These are phyloP conservation scores for Tiphia femorata DNA, from an alignment of 2,888 invertebrate species.

Conservation along the genomic window DNA sequence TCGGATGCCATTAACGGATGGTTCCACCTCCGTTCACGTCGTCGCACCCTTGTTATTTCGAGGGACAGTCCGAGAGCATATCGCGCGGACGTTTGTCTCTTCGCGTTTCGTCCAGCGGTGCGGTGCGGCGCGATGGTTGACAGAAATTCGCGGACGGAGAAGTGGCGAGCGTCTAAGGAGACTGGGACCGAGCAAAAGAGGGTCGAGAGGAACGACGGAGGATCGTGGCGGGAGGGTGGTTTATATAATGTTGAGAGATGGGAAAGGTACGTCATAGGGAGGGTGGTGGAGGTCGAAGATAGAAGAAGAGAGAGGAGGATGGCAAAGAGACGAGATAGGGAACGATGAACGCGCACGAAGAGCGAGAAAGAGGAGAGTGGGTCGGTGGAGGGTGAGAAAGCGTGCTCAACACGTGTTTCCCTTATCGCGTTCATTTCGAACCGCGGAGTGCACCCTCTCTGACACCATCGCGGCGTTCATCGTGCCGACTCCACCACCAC, in stretches of 20 bases:
- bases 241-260: not conserved
- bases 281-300: not conserved
- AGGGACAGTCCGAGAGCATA: not conserved
- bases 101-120: not conserved
- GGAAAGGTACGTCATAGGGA: not conserved
- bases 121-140: too few species aligned
- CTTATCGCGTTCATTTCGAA: slow-evolving; percentile 61
- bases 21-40: slow-evolving; percentile 7
- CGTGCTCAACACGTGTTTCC: slow-evolving; percentile 65
- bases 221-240: not conserved
- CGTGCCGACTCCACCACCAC: not conserved
- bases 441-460: slow-evolving; percentile 41
- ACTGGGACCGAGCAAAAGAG: not conserved
- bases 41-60: slow-evolving; percentile 5
- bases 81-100: not conserved
- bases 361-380: slow-evolving; percentile 12
- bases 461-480: slow-evolving; percentile 27
- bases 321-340: slow-evolving; percentile 27
- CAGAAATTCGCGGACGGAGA: slow-evolving; percentile 1
- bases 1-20: not conserved
- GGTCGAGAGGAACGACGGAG: not conserved
- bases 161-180: not conserved
- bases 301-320: slow-evolving; percentile 22
- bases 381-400: slow-evolving; percentile 37
- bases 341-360: slow-evolving; percentile 11